Evolutionary conservation across 2,797 vertebrate species (phyloP).

Genomic region (Hydrophis major): DNA sequence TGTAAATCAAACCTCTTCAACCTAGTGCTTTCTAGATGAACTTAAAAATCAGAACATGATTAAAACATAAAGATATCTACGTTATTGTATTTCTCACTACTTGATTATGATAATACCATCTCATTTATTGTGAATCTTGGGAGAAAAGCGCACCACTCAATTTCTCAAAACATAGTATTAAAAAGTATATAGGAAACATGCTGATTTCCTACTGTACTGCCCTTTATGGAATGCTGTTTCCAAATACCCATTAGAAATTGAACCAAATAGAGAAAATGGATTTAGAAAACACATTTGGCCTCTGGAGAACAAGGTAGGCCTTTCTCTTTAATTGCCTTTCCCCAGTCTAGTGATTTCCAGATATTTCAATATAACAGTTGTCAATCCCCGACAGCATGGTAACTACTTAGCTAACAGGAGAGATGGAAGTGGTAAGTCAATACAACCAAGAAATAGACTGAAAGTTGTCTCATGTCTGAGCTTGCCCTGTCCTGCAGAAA

Average conservation of each 20-base stretch:
- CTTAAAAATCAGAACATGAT: background rate
- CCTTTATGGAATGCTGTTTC: conserved; percentile 53
- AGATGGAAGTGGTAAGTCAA: background rate
- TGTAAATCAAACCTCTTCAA: background rate
- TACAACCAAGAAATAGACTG: background rate
- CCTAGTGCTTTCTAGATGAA: background rate
- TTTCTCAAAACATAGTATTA: conserved; percentile 31
- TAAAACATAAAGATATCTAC: background rate
- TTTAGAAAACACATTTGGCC: background rate
- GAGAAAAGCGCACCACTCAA: background rate
- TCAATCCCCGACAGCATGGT: background rate
- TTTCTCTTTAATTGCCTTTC: background rate
- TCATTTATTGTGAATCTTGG: no score
- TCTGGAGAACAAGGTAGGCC: background rate
- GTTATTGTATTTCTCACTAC: no score
- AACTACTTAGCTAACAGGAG: background rate
- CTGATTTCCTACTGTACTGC: conserved; percentile 41
- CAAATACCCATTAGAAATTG: conserved; percentile 52
- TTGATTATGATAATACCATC: no score
- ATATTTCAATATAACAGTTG: background rate
- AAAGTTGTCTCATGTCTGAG: background rate
- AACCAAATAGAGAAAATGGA: conserved; percentile 46
- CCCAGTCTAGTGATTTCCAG: background rate
- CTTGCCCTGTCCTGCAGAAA: no score
- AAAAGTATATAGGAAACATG: conserved; percentile 38